phyloP scores from a whole-genome alignment of 2,113 vertebrate genomes.

The Neotragus pygmaeus region DNA sequence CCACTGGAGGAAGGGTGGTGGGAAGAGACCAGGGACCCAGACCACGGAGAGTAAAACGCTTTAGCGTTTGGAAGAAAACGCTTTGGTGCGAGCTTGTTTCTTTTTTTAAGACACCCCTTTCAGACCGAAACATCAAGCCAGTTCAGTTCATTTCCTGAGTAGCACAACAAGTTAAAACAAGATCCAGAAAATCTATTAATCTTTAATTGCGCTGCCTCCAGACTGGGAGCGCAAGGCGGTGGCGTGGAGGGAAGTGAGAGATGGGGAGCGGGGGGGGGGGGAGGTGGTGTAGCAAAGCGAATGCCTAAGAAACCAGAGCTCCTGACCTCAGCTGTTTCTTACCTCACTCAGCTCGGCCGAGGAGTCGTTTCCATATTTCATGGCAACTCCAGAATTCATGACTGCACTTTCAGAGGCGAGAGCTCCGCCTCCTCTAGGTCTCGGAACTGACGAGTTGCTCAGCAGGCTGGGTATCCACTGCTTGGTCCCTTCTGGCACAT shows the following conservation, averaged over 20 bases:
- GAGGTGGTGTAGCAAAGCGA: neutral
- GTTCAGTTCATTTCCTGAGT: slow-evolving; percentile 75
- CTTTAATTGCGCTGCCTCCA: slow-evolving; percentile 63
- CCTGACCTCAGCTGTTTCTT: slow-evolving; percentile 75
- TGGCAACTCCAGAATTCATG: slow-evolving; percentile 88
- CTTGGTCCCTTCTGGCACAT: slow-evolving; percentile 60
- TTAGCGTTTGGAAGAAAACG: slow-evolving; percentile 30
- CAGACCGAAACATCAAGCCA: slow-evolving; percentile 56
- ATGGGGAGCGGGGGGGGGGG: neutral
- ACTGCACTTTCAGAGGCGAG: slow-evolving; percentile 74
- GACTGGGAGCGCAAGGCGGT: slow-evolving; percentile 46
- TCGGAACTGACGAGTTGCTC: slow-evolving; percentile 55
- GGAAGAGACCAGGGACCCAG: slow-evolving; percentile 19
- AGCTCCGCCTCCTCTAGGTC: slow-evolving; percentile 71
- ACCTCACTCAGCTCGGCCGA: slow-evolving; percentile 87
- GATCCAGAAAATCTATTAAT: slow-evolving; percentile 71
- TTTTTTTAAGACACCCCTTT: slow-evolving; percentile 59
- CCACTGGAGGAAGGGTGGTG: neutral
- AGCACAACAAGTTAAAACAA: slow-evolving; percentile 74
- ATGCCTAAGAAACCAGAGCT: slow-evolving; percentile 35
- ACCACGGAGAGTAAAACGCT: slow-evolving; percentile 30
- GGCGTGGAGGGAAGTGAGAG: neutral
- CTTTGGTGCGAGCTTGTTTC: slow-evolving; percentile 40
- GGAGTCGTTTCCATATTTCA: slow-evolving; percentile 83
- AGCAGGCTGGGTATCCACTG: slow-evolving; percentile 54